These are phyloP conservation scores for Rhea pennata DNA, from an alignment of 2,113 vertebrate genomes.

Conservation along the genomic window DNA sequence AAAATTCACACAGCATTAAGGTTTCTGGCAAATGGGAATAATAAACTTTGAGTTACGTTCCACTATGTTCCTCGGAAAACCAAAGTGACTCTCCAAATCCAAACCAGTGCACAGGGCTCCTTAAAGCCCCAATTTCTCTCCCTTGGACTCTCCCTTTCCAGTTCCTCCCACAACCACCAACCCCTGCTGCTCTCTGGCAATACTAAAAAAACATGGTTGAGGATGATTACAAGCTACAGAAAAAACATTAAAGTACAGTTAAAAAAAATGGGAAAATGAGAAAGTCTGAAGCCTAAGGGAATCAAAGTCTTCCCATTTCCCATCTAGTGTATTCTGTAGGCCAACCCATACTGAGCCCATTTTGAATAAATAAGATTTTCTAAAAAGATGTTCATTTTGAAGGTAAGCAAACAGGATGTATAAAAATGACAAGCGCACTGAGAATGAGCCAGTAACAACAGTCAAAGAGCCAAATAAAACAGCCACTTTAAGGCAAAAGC, in stretches of 20 bases:
- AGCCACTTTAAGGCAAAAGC: conserved; percentile 60
- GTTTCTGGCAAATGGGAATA: not conserved
- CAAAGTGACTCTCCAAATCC: not conserved
- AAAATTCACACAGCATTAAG: not conserved
- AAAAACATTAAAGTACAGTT: too few species aligned
- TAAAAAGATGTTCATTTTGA: conserved; percentile 54
- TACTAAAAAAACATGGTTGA: not conserved
- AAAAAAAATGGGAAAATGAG: not conserved
- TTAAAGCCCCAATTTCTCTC: not conserved
- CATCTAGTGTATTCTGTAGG: not conserved
- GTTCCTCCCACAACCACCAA: not conserved
- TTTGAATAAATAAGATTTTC: conserved; percentile 22
- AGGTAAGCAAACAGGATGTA: conserved; percentile 71
- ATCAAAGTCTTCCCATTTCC: not conserved
- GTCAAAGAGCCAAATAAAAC: conserved; percentile 56
- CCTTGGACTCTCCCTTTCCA: not conserved
- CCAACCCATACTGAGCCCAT: not conserved
- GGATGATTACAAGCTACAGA: not conserved
- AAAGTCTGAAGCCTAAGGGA: not conserved
- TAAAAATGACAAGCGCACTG: conserved; percentile 51
- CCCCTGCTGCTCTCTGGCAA: not conserved
- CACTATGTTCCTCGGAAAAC: not conserved
- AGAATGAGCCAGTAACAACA: conserved; percentile 62
- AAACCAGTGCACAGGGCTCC: not conserved
- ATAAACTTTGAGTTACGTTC: not conserved